Evolutionary conservation across 2,113 vertebrate species (phyloP).

Genomic region (Malaclemys terrapin): DNA sequence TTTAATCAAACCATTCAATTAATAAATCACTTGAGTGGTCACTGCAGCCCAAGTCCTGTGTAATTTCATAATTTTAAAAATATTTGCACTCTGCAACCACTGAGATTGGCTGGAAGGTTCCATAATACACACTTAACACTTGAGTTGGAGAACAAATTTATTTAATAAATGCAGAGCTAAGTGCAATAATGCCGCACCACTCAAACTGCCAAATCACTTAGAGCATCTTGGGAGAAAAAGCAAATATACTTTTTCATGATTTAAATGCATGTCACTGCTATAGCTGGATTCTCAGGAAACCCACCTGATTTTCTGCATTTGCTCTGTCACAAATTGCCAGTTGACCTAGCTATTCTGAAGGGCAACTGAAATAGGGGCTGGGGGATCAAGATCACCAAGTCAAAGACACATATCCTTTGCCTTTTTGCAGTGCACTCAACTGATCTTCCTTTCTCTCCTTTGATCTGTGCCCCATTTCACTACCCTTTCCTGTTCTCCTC

Average conservation of each 20-base stretch:
- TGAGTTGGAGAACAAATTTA: constrained; percentile 84
- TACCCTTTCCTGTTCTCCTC: not conserved
- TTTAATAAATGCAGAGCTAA: constrained; percentile 85
- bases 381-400: not conserved
- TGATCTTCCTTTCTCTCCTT: not conserved
- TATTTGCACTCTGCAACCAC: constrained; percentile 83
- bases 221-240: constrained; percentile 72
- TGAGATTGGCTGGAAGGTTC: constrained; percentile 80
- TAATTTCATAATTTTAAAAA: constrained; percentile 86
- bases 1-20: constrained; percentile 84
- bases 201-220: constrained; percentile 82
- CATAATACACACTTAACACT: constrained; percentile 84
- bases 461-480: not conserved
- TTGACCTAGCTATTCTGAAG: constrained; percentile 27
- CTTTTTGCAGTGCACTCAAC: not conserved
- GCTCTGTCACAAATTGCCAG: constrained; percentile 4
- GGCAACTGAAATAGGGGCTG: not conserved
- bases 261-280: constrained; percentile 11
- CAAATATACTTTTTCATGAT: constrained; percentile 78
- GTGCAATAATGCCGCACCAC: constrained; percentile 79
- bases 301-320: constrained; percentile 6
- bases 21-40: constrained; percentile 83
- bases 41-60: constrained; percentile 75
- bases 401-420: accelerated
- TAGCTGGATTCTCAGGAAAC: constrained; percentile 17